A percentile compares a stretch with the other conserved stretches of the same genome.
Evolutionary conservation across 30 jellyfish, hydroid and myxozoan species (phyloP).

Genomic region (Aurelia aurita): DNA sequence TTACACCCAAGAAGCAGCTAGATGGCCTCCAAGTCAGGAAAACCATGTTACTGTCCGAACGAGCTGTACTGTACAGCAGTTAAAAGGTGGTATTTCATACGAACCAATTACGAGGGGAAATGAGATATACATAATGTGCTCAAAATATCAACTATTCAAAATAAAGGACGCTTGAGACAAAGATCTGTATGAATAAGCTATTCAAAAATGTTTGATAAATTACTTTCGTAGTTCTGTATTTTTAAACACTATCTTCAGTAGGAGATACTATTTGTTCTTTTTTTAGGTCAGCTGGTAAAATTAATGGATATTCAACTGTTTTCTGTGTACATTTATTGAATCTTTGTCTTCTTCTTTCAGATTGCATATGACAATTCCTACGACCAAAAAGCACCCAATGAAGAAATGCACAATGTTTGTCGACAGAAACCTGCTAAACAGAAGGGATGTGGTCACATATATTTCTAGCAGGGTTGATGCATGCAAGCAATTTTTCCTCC

Average conservation of each 20-base stretch:
- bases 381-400: background rate
- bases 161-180: background rate
- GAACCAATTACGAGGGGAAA: background rate
- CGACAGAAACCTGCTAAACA: slow-evolving; percentile 21
- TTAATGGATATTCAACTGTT: background rate
- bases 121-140: background rate
- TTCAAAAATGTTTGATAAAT: background rate
- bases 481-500: slow-evolving; percentile 21
- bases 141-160: background rate
- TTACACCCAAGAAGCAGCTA: slow-evolving; percentile 28
- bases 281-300: background rate
- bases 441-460: slow-evolving; percentile 31
- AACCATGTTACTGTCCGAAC: background rate
- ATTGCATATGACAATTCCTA: slow-evolving; percentile 21
- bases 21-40: slow-evolving; percentile 22
- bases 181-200: background rate
- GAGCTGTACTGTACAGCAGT: background rate
- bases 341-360: background rate
- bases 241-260: background rate
- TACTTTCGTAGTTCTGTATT: background rate
- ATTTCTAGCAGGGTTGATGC: slow-evolving; percentile 29
- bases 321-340: background rate
- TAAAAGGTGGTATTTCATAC: background rate
- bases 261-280: background rate
- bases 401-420: slow-evolving; percentile 33